Evolutionary conservation across 2,888 invertebrate genomes (phyloP), one percentile per base, ranked within the genome.

Genomic region (Cacoxenus indagator): DNA sequence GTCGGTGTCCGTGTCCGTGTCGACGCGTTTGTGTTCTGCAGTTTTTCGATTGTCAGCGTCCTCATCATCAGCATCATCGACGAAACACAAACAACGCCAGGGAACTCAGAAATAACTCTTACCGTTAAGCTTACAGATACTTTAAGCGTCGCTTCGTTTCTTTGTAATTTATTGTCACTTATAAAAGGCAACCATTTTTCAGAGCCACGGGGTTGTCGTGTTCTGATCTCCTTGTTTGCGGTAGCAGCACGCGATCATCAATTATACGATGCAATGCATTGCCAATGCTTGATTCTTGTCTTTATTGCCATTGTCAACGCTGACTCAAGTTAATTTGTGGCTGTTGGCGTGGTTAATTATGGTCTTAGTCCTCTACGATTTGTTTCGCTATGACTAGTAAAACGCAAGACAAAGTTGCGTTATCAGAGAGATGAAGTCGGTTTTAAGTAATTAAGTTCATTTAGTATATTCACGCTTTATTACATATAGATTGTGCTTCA

Each of bases 81-180:
- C 24, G 55, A 26, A 26, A 55, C 17, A 55, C 27, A 46, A 46
- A 46, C 11, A 11, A n/a, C n/a, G n/a, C n/a, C n/a, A n/a, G n/a
- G n/a, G n/a, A n/a, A 17, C 19, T 26, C 22, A 77, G 76, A 76
- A 78, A 77, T 75, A 67, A 70, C 74, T 68, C 71, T 74, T 70
- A 78, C 78, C 79, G 78, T 79, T 79, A 78, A 67, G 69, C 68
- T 67, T 65, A 72, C 73, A 73, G 73, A 69, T 67, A 67, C 67
- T 51, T 59, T 67, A 22, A 54, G n/a, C 61, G 26, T 24, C 14
- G 11, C 17, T 31, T 26, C 19, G 2, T 55, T 48, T 22, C 22
- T 4, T 19, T 57, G 57, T 71, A 59, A 51, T 54, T 27, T 48
- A 27, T 45, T 24, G 61, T 70, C 69, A 57, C 69, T 54, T 51